Base-by-base conservation (phyloP, 2,113 vertebrate genomes). In the Vidua macroura region DNA sequence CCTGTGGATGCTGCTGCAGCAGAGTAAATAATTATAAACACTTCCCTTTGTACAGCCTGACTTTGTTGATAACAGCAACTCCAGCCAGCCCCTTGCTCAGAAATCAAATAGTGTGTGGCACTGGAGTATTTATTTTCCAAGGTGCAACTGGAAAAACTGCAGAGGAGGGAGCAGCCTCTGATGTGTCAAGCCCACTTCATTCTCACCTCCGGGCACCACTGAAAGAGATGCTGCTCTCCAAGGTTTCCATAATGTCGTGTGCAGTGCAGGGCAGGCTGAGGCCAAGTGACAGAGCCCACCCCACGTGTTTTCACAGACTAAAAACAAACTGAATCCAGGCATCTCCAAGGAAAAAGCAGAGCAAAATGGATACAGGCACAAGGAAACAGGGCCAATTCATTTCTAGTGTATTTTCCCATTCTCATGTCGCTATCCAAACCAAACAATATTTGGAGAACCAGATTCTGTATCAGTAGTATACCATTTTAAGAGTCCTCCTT, bases 21-120 rank as follows among this genome's bases (percentile, higher is more conserved):
- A 84, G 30, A 84, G 74, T 91, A 93, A 96, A 94, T 86, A 92
- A 87, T 88, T 81, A 81, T 23, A 82, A 95, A 94, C 90, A 83
- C 48, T 91, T 91, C 89, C 60, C 64, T 96, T 94, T 93, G 62
- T 91, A 62, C 64, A 52, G 66, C 1, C 88, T 73, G 83, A 83
- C 62, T 93, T 52, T 85, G 94, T 80, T 85, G 82, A 80, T 85
- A 90, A 77, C 58, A 85, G 82, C 74, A 79, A 12, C 66, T 86
- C 41, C 86, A 52, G 77, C 16, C 5, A 93, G 60, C 56, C 53
- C 59, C 79, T 88, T 8, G 60, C 67, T 82, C 56, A 70, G 86
- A 58, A 79, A 85, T 73, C 62, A 79, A 73, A 82, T 9, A 46
- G 33, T 4, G 8, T 0, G 10, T 25, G 62, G 63, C 24, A 20